Percentiles rank a stretch among this genome's conserved stretches.
Evolutionary conservation across 2,888 invertebrate genomes (phyloP).

Genomic region (Drosophila anomalipes): DNA sequence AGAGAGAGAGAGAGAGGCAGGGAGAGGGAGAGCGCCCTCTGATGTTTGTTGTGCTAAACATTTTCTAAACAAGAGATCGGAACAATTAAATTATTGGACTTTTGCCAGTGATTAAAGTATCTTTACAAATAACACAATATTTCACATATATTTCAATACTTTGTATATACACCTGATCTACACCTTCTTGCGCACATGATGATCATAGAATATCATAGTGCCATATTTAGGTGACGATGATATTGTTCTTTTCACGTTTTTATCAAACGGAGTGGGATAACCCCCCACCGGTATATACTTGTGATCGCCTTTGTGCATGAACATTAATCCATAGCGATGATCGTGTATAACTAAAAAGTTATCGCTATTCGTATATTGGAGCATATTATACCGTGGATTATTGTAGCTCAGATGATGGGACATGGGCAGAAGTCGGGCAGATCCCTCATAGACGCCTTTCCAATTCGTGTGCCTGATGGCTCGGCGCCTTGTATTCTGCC

Average conservation of each 20-base stretch:
- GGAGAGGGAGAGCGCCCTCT: conserved; percentile 38
- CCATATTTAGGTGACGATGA: conserved; percentile 89
- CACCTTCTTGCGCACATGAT: conserved; percentile 88
- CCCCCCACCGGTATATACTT: conserved; percentile 92
- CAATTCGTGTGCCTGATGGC: conserved; percentile 87
- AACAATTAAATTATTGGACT: conserved; percentile 18
- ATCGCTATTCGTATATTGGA: conserved; percentile 90
- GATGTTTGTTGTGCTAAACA: conserved; percentile 80
- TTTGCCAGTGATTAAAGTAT: conserved; percentile 27
- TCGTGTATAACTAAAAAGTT: conserved; percentile 92
- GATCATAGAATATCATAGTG: conserved; percentile 92
- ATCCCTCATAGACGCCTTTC: conserved; percentile 90
- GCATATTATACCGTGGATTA: conserved; percentile 91
- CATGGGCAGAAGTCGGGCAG: conserved; percentile 88
- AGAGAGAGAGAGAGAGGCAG: background rate
- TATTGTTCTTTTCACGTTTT: conserved; percentile 88
- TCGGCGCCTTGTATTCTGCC: conserved; percentile 62
- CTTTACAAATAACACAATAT: conserved; percentile 27
- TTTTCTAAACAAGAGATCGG: conserved; percentile 77
- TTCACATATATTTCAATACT: conserved; percentile 3
- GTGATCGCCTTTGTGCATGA: conserved; percentile 92
- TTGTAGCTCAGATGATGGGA: conserved; percentile 89
- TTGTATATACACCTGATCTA: conserved; percentile 50
- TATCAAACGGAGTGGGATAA: conserved; percentile 86
- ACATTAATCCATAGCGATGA: conserved; percentile 90